Conservation (phyloP, 2,797 vertebrate genomes). For the Siniperca undulata region DNA sequence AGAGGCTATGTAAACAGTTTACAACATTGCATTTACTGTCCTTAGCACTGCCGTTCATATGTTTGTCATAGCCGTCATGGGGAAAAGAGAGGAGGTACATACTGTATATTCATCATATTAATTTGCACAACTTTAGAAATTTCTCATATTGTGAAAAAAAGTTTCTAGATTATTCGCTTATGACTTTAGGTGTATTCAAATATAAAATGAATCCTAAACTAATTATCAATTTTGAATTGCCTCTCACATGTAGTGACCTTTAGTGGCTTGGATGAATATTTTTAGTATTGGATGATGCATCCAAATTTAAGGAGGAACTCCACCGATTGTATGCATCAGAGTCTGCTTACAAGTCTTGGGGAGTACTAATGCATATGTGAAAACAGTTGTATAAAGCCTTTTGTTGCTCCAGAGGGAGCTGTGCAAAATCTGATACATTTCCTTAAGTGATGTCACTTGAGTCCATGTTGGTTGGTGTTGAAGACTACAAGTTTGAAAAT, state of each 20-base stretch:
- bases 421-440: constrained; percentile 11
- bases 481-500: constrained; percentile 7
- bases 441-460: constrained; percentile 17
- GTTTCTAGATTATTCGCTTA: background rate
- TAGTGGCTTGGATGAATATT: background rate
- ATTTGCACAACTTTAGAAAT: background rate
- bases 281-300: background rate
- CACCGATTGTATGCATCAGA: constrained; percentile 11
- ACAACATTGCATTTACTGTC: background rate
- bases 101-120: background rate
- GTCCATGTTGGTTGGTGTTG: background rate
- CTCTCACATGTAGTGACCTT: background rate
- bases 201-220: background rate
- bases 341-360: constrained; percentile 1
- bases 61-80: background rate
- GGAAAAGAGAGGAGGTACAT: no score
- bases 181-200: background rate
- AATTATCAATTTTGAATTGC: background rate
- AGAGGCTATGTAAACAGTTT: background rate
- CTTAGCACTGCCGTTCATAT: background rate
- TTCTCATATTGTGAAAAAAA: background rate
- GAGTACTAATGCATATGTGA: background rate
- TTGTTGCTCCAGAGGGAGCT: constrained; percentile 11
- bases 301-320: background rate
- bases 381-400: background rate